A percentile compares a stretch with the other conserved stretches of the same genome.
Conservation (phyloP, 2,797 vertebrate species). For the Chrosomus eos region DNA sequence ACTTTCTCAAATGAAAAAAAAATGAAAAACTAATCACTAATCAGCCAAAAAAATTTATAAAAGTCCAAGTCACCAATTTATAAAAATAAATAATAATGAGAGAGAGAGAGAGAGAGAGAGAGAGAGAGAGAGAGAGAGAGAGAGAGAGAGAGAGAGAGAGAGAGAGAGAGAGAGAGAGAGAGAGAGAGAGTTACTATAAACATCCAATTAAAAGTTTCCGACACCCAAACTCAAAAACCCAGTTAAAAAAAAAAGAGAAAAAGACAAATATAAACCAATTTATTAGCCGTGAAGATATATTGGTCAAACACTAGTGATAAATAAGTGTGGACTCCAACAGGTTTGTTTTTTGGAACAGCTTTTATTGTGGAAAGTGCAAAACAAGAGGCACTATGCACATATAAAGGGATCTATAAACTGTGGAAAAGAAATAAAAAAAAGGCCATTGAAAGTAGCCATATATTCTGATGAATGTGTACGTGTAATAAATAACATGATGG, state of each 20-base stretch:
- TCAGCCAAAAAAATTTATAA: too few relatives aligned
- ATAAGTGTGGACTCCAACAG: not conserved
- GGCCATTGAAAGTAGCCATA: not conserved
- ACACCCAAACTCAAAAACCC: not conserved
- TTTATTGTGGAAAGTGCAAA: not conserved
- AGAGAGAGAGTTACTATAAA: not conserved
- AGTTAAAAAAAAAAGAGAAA: not conserved
- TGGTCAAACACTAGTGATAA: not conserved
- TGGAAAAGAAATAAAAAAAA: not conserved
- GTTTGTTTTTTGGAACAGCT: not conserved
- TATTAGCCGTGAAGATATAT: not conserved
- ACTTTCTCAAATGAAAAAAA: too few relatives aligned
- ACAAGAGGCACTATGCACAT: not conserved
- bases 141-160: not conserved
- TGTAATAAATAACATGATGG: too few relatives aligned
- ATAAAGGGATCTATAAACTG: not conserved
- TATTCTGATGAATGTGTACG: not conserved
- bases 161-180: not conserved
- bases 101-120: not conserved
- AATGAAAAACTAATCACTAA: too few relatives aligned
- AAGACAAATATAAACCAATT: not conserved
- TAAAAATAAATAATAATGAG: too few relatives aligned
- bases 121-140: not conserved
- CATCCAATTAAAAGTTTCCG: not conserved
- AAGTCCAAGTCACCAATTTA: too few relatives aligned